Evolutionary conservation across 2,888 invertebrate species (phyloP), one percentile per base, ranked within the genome.

Genomic region (Ochropleura plecta): DNA sequence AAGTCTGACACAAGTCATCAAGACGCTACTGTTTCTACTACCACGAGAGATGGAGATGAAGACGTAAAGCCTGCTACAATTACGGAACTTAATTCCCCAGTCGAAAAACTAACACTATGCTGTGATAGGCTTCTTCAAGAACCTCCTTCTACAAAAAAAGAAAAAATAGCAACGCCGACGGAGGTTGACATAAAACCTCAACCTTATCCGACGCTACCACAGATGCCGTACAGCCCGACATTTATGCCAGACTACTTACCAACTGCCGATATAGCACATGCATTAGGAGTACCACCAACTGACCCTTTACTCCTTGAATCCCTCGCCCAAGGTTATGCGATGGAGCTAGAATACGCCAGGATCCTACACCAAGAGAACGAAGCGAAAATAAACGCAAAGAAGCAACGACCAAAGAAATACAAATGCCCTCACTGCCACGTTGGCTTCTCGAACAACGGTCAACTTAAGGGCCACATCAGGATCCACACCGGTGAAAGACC

Each of bases 381-480:
- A 88, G 96, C 97, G 0, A 98, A 98, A 89, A 93, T 97, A 6
- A 97, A 97, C 87, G 96, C 97, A 0, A 97, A 98, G 83, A 98
- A 98, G 89, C 97, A 98, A 86, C 97, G 99, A 1, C 99, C 99
- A 1, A 98, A 99, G 94, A 98, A 98, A 90, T 99, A 99, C 94
- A 98, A 98, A 86, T 99, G 99, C 90, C 98, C 98, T 0, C 98
- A 98, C 89, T 99, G 99, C 91, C 97, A 98, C 86, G 98, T 98
- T 0, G 98, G 98, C 0, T 99, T 99, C 92, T 98, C 98, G n/a
- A 99, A 99, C 92, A 99, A 99, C 93, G 99, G 99, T 0, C 99
- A 99, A 88, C 95, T 99, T 0, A 98, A 98, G 92, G 99, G 99
- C 20, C 99, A 99, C 91, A 97, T 98, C n/a, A 96, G 99, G 76